Evolutionary conservation across 2,888 invertebrate genomes (phyloP).

Genomic region (Eilema caniola): DNA sequence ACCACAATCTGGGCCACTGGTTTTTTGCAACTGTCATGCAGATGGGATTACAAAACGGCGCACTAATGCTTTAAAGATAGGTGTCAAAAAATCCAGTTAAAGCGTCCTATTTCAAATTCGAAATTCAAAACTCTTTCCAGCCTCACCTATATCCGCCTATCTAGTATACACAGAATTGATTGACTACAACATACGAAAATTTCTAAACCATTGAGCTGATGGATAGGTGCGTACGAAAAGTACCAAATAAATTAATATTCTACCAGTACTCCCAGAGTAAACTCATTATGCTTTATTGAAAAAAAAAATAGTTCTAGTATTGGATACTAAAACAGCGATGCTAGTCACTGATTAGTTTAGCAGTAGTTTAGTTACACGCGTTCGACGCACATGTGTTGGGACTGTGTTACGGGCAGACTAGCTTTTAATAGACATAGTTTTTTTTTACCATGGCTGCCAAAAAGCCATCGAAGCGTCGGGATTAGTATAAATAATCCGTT

Average conservation of each 20-base stretch:
- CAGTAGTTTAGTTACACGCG: conserved; percentile 55
- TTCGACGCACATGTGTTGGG: conserved; percentile 63
- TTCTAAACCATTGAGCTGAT: neutral
- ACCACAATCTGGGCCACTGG: too few relatives aligned
- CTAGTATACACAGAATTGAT: too few relatives aligned
- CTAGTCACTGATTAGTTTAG: conserved; percentile 63
- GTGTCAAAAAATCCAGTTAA: too few relatives aligned
- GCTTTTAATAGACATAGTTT: neutral
- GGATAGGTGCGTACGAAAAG: neutral
- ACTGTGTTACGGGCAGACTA: conserved; percentile 42
- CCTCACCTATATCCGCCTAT: too few relatives aligned
- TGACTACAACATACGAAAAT: neutral
- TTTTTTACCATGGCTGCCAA: too few relatives aligned
- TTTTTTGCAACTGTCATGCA: too few relatives aligned
- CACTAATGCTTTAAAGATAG: too few relatives aligned
- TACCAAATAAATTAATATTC: neutral
- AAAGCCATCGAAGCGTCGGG: too few relatives aligned
- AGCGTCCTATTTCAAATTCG: too few relatives aligned
- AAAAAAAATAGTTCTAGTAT: conserved; percentile 23
- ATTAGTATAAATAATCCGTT: too few relatives aligned
- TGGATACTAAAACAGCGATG: conserved; percentile 53
- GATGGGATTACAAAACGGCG: too few relatives aligned
- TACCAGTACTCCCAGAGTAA: conserved; percentile 27
- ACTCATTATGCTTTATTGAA: neutral
- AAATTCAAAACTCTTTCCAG: too few relatives aligned